phyloP scores from a whole-genome alignment of 2,888 invertebrate genomes.

The Mythimna albipuncta region DNA sequence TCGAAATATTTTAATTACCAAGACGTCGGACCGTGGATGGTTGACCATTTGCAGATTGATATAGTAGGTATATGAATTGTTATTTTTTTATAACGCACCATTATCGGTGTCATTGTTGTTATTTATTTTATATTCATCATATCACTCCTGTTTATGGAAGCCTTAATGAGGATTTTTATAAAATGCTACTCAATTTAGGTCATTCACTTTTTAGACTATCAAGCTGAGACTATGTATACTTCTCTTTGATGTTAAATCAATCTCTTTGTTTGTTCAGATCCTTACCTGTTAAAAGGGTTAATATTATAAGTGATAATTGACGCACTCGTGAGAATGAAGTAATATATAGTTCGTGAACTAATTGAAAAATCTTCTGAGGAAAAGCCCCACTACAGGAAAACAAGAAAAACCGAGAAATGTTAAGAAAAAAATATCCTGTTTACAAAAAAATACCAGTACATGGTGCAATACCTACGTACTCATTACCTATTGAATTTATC shows the following conservation, averaged over 20 bases:
- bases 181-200: background rate
- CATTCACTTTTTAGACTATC: background rate
- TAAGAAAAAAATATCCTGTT: slow-evolving; percentile 17
- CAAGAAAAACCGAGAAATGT: background rate
- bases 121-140: background rate
- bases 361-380: background rate
- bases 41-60: background rate
- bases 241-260: background rate
- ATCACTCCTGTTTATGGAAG: background rate
- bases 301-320: background rate
- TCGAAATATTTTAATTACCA: no score
- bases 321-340: background rate
- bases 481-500: background rate
- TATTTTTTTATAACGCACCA: background rate
- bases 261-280: background rate
- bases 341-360: background rate
- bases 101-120: background rate
- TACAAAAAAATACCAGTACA: slow-evolving; percentile 12
- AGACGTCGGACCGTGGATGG: background rate
- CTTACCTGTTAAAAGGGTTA: background rate
- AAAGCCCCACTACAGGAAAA: background rate
- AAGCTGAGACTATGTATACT: background rate
- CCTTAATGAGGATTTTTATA: background rate
- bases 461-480: slow-evolving; percentile 3
- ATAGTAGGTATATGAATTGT: background rate